A percentile compares a stretch with the other conserved stretches of the same genome.
These are phyloP conservation scores for Ammodytes dubius DNA, from an alignment of 2,113 vertebrate genomes.

Conservation along the genomic window DNA sequence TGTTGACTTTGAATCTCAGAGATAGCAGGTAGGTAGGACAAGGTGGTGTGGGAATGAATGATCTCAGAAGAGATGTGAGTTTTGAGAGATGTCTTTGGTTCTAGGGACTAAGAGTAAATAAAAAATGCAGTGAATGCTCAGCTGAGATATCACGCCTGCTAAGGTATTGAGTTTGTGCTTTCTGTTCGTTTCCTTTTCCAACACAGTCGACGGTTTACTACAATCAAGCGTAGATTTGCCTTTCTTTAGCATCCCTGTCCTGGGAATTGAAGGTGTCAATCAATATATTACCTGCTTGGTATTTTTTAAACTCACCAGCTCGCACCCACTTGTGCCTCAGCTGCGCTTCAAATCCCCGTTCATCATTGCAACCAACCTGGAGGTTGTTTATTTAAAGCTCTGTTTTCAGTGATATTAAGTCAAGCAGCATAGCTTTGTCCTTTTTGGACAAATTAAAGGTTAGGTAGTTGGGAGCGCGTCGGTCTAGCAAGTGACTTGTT, in stretches of 20 bases:
- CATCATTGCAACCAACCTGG: no score
- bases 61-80: conserved; percentile 13
- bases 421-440: no score
- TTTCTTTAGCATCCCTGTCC: not conserved
- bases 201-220: not conserved
- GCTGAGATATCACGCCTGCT: not conserved
- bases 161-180: conserved; percentile 19
- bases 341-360: no score
- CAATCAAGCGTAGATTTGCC: not conserved
- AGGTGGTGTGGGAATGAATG: not conserved
- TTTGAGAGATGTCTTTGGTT: conserved; percentile 14
- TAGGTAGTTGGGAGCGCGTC: no score
- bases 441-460: no score
- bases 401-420: no score
- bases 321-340: no score
- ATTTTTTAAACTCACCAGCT: not conserved
- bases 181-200: not conserved
- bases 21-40: not conserved
- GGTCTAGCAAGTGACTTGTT: no score
- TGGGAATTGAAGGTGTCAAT: not conserved
- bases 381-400: no score
- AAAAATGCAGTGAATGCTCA: conserved; percentile 14
- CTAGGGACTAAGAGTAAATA: conserved; percentile 15
- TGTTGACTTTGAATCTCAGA: not conserved
- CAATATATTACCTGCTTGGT: not conserved